Conservation (phyloP, 2,113 vertebrate genomes). For the Catharus minimus region DNA sequence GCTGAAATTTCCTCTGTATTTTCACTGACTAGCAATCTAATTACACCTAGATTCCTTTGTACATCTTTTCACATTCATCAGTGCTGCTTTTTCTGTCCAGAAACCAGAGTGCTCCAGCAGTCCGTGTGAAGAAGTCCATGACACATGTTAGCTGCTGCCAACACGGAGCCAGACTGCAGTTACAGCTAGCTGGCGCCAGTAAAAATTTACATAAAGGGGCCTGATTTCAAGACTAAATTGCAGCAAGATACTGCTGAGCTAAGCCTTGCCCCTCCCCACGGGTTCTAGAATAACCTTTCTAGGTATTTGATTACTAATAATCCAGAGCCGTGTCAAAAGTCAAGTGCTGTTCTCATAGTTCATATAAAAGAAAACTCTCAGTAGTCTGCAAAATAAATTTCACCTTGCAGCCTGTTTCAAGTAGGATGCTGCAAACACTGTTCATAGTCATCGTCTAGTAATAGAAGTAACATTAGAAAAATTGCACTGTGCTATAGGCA, state of each 20-base stretch:
- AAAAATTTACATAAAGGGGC: constrained; percentile 71
- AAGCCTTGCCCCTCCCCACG: not conserved
- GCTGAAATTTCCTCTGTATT: not conserved
- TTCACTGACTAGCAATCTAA: not conserved
- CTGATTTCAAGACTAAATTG: constrained; percentile 46
- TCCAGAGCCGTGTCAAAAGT: not conserved
- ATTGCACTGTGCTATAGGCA: not conserved
- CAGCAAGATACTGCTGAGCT: constrained; percentile 22
- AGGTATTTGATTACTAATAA: constrained; percentile 35
- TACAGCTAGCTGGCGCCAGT: constrained; percentile 69
- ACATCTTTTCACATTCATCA: not conserved
- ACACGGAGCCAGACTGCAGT: constrained; percentile 55
- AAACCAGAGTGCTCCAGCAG: constrained; percentile 26
- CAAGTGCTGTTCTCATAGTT: not conserved
- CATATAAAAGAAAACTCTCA: not conserved
- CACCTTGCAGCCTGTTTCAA: not conserved
- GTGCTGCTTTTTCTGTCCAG: not conserved
- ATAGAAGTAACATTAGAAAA: not conserved
- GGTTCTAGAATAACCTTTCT: constrained; percentile 60
- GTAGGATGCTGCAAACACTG: not conserved
- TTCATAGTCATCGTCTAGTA: not conserved
- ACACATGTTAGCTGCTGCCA: constrained; percentile 66
- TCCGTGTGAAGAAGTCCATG: constrained; percentile 62
- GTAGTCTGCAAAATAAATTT: not conserved
- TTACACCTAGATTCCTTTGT: not conserved